A percentile compares a stretch with the other conserved stretches of the same genome.
Conservation (phyloP, 2,113 vertebrate genomes). For the Egretta garzetta region DNA sequence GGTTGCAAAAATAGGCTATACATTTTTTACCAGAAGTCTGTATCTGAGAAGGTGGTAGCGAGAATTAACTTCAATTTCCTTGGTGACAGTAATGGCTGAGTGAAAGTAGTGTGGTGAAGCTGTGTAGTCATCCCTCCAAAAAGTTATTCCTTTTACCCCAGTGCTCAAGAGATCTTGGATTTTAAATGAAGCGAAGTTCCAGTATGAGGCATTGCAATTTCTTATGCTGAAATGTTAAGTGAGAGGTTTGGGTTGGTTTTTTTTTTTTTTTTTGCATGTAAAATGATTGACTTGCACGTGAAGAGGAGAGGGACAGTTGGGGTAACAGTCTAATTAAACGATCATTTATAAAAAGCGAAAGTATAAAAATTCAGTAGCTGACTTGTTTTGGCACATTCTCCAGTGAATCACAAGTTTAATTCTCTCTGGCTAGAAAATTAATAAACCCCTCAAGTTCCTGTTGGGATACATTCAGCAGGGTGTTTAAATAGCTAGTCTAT, state of each 20-base stretch:
- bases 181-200: neutral
- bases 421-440: slow-evolving; percentile 65
- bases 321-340: slow-evolving; percentile 46
- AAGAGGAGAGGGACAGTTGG: neutral
- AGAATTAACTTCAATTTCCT: slow-evolving; percentile 37
- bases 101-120: neutral
- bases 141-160: neutral
- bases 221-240: neutral
- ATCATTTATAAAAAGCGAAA: neutral
- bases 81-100: slow-evolving; percentile 9
- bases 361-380: slow-evolving; percentile 25
- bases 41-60: slow-evolving; percentile 26
- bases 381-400: slow-evolving; percentile 58
- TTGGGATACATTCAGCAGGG: slow-evolving; percentile 56
- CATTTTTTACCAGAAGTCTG: slow-evolving; percentile 31
- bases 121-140: neutral
- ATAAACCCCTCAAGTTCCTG: slow-evolving; percentile 62
- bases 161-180: neutral
- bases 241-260: neutral
- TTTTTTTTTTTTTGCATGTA: neutral
- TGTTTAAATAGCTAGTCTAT: slow-evolving; percentile 61
- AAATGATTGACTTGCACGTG: neutral
- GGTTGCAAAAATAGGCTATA: slow-evolving; percentile 38
- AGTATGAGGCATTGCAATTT: neutral
- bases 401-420: slow-evolving; percentile 59